Percentiles rank a stretch among this genome's conserved stretches.
phyloP scores from a whole-genome alignment of 2,888 invertebrate species.

The Galerucella pusilla region DNA sequence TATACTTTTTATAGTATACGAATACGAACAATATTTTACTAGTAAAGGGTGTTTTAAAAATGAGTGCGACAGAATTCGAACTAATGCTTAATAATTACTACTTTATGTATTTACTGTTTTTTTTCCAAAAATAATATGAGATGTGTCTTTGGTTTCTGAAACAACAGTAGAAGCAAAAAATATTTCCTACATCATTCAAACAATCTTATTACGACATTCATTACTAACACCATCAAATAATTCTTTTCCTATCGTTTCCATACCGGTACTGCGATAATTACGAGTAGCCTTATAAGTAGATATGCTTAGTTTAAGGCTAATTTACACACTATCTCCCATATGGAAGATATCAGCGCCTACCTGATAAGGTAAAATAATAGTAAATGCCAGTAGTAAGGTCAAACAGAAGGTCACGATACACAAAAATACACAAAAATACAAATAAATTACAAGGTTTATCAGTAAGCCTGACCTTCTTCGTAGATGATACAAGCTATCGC shows the following conservation, averaged over 20 bases:
- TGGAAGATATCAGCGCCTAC: conserved; percentile 29
- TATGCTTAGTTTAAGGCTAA: conserved; percentile 15
- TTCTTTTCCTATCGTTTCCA: conserved; percentile 9
- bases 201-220: conserved; percentile 1
- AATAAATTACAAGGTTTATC: conserved; percentile 45
- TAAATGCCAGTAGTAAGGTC: conserved; percentile 25
- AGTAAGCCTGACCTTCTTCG: conserved; percentile 41
- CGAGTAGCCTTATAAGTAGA: conserved; percentile 1
- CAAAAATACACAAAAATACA: conserved; percentile 36
- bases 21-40: too few relatives aligned
- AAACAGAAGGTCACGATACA: conserved; percentile 34
- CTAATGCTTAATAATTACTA: too few relatives aligned
- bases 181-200: conserved; percentile 2
- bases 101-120: too few relatives aligned
- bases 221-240: conserved; percentile 9
- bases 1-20: too few relatives aligned
- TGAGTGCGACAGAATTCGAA: too few relatives aligned
- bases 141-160: not conserved
- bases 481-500: conserved; percentile 45
- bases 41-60: too few relatives aligned
- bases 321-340: conserved; percentile 20
- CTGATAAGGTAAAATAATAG: conserved; percentile 37
- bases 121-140: too few relatives aligned
- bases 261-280: conserved; percentile 11
- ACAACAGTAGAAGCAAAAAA: not conserved